phyloP scores from a whole-genome alignment of 2,113 vertebrate species.

The Silurus asotus region DNA sequence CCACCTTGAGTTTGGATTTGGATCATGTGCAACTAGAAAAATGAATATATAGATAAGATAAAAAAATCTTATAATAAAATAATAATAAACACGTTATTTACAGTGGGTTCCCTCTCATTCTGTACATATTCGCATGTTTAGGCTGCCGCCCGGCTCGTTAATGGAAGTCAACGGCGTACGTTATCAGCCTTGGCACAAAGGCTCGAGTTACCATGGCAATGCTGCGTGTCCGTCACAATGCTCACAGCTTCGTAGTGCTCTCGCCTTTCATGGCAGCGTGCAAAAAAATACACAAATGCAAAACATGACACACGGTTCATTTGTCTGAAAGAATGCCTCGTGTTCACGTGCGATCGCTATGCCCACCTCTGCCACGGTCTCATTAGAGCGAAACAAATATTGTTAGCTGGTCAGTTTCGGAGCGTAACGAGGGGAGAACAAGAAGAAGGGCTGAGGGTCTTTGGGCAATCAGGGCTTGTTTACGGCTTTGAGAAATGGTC shows the following conservation, averaged over 20 bases:
- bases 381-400: constrained; percentile 13
- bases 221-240: constrained; percentile 59
- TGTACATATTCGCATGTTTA: not conserved
- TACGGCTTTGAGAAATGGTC: not conserved
- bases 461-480: constrained; percentile 2
- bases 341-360: not conserved
- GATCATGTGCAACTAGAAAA: too few relatives aligned
- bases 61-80: not conserved
- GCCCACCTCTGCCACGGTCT: not conserved
- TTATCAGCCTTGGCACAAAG: constrained; percentile 60
- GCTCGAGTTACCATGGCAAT: constrained; percentile 75
- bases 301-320: not conserved
- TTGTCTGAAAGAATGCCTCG: constrained; percentile 15
- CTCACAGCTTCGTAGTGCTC: constrained; percentile 54
- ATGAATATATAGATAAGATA: too few relatives aligned
- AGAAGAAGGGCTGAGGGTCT: not conserved
- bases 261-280: constrained; percentile 33
- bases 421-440: not conserved
- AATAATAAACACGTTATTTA: not conserved
- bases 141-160: constrained; percentile 65
- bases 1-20: too few relatives aligned
- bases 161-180: constrained; percentile 74
- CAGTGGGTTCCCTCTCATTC: not conserved
- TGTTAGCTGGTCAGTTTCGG: not conserved
- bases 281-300: not conserved